Evolutionary conservation across 2,888 invertebrate species (phyloP).

Genomic region (Nycteola revayana): DNA sequence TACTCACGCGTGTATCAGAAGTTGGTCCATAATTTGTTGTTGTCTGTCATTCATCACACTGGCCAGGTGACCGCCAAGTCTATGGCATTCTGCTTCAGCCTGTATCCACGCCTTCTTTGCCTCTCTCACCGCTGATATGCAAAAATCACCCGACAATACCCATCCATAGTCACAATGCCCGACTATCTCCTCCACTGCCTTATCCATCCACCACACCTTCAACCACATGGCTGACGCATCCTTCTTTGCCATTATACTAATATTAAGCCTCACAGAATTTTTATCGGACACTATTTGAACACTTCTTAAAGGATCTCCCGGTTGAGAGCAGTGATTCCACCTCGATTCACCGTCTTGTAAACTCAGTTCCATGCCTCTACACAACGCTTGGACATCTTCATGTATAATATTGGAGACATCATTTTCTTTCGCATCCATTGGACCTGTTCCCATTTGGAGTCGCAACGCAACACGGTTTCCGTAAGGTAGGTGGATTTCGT

Average conservation of each 20-base stretch:
- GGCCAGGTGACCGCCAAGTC: constrained; percentile 85
- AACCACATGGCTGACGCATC: constrained; percentile 76
- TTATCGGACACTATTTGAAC: constrained; percentile 83
- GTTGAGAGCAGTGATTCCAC: constrained; percentile 83
- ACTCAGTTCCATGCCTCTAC: constrained; percentile 81
- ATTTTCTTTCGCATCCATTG: constrained; percentile 53
- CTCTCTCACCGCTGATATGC: constrained; percentile 83
- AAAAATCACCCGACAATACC: constrained; percentile 85
- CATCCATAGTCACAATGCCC: constrained; percentile 87
- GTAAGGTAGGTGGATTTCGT: constrained; percentile 86
- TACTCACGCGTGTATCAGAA: constrained; percentile 85
- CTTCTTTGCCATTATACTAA: constrained; percentile 62
- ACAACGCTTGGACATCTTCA: constrained; percentile 61
- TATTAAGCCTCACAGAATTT: constrained; percentile 78
- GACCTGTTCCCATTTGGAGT: constrained; percentile 80
- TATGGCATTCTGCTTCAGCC: constrained; percentile 85
- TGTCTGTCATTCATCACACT: constrained; percentile 85
- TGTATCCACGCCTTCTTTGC: constrained; percentile 84
- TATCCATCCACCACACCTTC: constrained; percentile 84
- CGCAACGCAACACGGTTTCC: constrained; percentile 85
- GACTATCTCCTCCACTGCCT: constrained; percentile 82
- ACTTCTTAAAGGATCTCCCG: constrained; percentile 80
- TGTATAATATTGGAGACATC: constrained; percentile 60
- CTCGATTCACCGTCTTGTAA: constrained; percentile 81
- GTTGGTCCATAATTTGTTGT: constrained; percentile 84